Evolutionary conservation across 2,797 vertebrate species (phyloP), one percentile per base, ranked within the genome.

Genomic region (Onychomys arenicola): DNA sequence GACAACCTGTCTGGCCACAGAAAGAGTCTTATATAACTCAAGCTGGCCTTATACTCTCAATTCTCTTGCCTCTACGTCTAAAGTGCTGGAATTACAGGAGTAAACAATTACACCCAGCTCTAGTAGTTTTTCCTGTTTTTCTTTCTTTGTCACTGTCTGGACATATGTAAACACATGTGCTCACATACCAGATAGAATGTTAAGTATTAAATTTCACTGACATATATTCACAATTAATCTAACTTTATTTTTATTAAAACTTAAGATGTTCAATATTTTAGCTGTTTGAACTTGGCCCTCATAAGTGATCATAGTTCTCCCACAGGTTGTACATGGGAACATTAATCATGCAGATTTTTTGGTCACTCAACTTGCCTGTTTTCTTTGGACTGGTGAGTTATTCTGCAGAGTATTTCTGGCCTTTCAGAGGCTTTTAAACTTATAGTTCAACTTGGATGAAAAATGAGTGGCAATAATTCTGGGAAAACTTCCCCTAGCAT

Each of bases 401-500:
- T 69, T 78, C 49, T 29, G 80, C 43, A 61, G 93, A 69, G n/a
- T 82, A 25, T 52, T 63, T 10, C 19, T 85, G 71, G 23, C 67
- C 25, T 97, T 94, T 69, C 34, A 55, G 11, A 86, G 65, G 43
- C 67, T 63, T 94, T 90, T 82, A 82, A 85, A 86, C 11, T 87
- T 87, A 73, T 63, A n/a, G 46, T 88, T 96, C 77, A 88, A 65
- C 40, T 52, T 76, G 61, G 55, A 83, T 93, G 93, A 96, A 94
- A 96, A 92, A 93, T 87, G 85, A 85, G 81, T 37, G 32, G 27
- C 63, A 52, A 4, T 75, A 57, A 71, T 71, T 69, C 69, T 86
- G 65, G 92, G 21, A 84, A 29, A 80, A 63, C 43, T 32, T 91
- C 63, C 52, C 75, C 61, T 16, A 8, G 71, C 16, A 29, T 59